Evolutionary conservation across 2,888 invertebrate species (phyloP), one percentile per base, ranked within the genome.

Genomic region (Machimus rusticus): DNA sequence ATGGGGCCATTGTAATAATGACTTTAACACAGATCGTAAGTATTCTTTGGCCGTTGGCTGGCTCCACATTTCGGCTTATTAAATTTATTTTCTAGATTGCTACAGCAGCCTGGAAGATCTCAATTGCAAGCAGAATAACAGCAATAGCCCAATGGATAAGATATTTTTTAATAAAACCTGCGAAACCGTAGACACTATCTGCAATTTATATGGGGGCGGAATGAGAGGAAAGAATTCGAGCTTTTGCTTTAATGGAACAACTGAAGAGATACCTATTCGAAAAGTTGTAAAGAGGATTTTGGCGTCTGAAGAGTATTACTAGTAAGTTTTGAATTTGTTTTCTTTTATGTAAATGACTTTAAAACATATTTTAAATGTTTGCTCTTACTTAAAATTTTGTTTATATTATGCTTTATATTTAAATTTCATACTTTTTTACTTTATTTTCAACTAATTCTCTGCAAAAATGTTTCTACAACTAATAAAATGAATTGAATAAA

Each of bases 1-100:
- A 31, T 97, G 96, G 95, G 95, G 95, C 76, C 94, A 94, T 14
- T 97, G 96, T 90, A 93, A 94, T 86, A 95, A 95, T 90, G 91
- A 91, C 0, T 95, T 93, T 90, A 95, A 95, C 90, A 93, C 94
- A 74, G 90, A 92, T 37, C 91, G 95, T 95, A 92, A 94, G 94
- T 93, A 88, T 77, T 87, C 88, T 87, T 82, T 79, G 23, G n/a
- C 19, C 28, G 79, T 78, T 74, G 46, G 74, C 88, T 74, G 51
- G 51, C 82, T 86, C 81, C 86, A 86, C 87, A 89, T 86, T 86
- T 85, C 57, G 77, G 16, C 39, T 87, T 46, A 34, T 31, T 77
- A 57, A 57, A 66, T 23, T 81, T 55, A 1, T 77, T 16, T 46
- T 46, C 43, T 46, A 96, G 96, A 93, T 89, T 96, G 95, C 92